Base-by-base conservation (phyloP, 1,140 invertebrate genomes). In the Orchestia grillus region DNA sequence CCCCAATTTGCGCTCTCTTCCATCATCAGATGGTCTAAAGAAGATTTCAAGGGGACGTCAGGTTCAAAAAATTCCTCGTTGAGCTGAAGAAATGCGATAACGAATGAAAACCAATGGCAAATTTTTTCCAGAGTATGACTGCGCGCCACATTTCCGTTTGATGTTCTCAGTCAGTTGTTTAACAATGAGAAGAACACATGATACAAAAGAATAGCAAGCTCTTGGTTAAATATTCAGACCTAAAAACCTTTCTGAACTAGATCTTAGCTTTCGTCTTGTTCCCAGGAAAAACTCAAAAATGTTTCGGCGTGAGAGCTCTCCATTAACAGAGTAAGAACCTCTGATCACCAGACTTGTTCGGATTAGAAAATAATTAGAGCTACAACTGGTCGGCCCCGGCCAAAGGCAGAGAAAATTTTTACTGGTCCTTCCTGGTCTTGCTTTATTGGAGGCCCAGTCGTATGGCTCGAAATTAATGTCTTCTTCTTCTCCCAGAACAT, bases 341-440 rank as follows among this genome's bases (percentile, higher is more conserved):
- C 62, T 77, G 62, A 77, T 77, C 62, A 77, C 62, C 62, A 77
- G 62, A 28, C 11, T 36, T 77, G 62, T 77, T 28, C 36, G 62
- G 62, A 77, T 77, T 77, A 77, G 62, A 77, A 77, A 77, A 77
- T 77, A 77, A 77, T 77, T 77, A 77, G 62, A 77, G 62, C 62
- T 77, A 77, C 62, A 77, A 77, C 62, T 77, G 62, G 62, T 36
- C 62, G 62, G 62, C 62, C 62, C 36, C 36, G 62, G 62, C 62
- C 11, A 77, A 77, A 77, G 62, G 62, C 11, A 77, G 11, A 28
- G 19, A 28, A 77, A 77, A 36, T 77, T 77, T 77, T 77, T 77
- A 23, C 62, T 77, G 62, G 15, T 28, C 62, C 36, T 77, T 77
- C 28, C 36, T 77, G 62, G 62, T 36, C 28, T 77, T 77, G 62